A percentile compares a stretch with the other conserved stretches of the same genome.
Evolutionary conservation across 2,888 invertebrate species (phyloP).

Genomic region (Perizoma affinitatum): DNA sequence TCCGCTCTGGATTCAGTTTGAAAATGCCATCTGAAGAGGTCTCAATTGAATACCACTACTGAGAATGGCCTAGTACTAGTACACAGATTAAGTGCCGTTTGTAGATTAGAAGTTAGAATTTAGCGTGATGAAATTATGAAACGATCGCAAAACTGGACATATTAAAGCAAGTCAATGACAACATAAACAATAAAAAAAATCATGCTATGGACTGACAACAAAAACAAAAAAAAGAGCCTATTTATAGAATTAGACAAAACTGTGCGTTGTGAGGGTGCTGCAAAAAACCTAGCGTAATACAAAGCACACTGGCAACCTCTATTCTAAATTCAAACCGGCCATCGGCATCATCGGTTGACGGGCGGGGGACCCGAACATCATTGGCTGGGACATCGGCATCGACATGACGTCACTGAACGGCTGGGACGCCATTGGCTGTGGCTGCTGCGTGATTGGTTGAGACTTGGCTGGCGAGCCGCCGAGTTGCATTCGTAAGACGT

Average conservation of each 20-base stretch:
- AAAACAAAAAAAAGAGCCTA: constrained; percentile 27
- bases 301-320: constrained; percentile 47
- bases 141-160: constrained; percentile 26
- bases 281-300: constrained; percentile 44
- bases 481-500: constrained; percentile 87
- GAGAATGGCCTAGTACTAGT: too few species aligned
- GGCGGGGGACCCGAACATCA: constrained; percentile 77
- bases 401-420: constrained; percentile 71
- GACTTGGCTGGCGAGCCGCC: constrained; percentile 84
- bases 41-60: background rate
- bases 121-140: background rate
- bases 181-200: constrained; percentile 24
- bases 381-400: constrained; percentile 67
- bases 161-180: constrained; percentile 40
- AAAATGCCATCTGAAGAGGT: background rate
- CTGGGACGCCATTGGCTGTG: constrained; percentile 69
- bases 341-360: constrained; percentile 76
- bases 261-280: constrained; percentile 46
- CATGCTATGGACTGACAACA: constrained; percentile 37
- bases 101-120: constrained; percentile 16
- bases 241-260: constrained; percentile 40
- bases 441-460: constrained; percentile 68
- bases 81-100: constrained; percentile 4
- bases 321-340: constrained; percentile 72
- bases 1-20: too few species aligned